Evolutionary conservation across 2,797 vertebrate genomes (phyloP), one percentile per base, ranked within the genome.

Genomic region (Taeniopygia guttata): DNA sequence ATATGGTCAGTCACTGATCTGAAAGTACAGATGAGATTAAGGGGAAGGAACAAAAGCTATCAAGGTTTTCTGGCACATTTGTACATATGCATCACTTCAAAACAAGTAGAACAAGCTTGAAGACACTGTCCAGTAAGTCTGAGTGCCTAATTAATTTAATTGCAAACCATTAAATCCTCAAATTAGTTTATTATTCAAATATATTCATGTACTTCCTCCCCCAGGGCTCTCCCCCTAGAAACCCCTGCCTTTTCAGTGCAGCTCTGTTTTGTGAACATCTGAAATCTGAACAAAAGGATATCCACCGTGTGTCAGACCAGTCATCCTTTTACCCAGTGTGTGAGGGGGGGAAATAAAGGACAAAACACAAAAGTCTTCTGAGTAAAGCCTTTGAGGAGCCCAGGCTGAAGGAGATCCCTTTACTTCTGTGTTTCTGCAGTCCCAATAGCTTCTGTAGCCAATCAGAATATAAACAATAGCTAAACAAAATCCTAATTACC

Each of bases 131-230:
- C 92, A 89, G 55, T 67, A 79, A 93, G 64, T 84, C 80, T 70
- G 83, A 88, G 40, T 56, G 66, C 79, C 73, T 94, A 94, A 94
- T 96, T 96, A 94, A 84, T 79, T 93, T 91, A 92, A 94, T 73
- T 95, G 45, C 77, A 84, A 94, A 72, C 72, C 80, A 84, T 88
- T 40, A 91, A 79, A 94, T 87, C 84, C 59, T 91, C 79, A 89
- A 76, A 88, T 96, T 84, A 88, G 59, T 94, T 88, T 93, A 92
- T 93, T 96, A 96, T 94, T 96, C 89, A 93, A 94, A 93, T 96
- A 62, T 96, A 96, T 96, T 96, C 94, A 91, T 56, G 60, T 17
- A 43, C 29, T 91, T 90, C 40, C 38, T 95, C 52, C 77, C 90
- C 17, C 26, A 79, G 76, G 70, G 60, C 49, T 80, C 43, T 77